Evolutionary conservation across 2,113 vertebrate species (phyloP).

Genomic region (Pelusios castaneus): DNA sequence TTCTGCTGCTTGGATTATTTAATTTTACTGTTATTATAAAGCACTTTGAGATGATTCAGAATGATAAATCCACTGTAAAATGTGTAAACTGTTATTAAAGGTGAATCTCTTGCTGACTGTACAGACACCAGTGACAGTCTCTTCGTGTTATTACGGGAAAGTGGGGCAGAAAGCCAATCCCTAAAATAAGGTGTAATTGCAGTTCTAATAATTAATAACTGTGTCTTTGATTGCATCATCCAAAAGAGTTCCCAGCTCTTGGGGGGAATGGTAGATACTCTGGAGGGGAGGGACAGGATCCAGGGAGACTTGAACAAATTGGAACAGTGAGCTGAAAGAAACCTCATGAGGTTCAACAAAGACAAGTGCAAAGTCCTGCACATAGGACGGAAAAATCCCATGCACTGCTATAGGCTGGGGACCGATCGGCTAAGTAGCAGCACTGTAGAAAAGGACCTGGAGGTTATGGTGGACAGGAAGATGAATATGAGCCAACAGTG

Average conservation of each 20-base stretch:
- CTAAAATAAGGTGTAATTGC: not conserved
- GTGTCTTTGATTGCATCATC: not conserved
- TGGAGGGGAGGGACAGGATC: too few species aligned
- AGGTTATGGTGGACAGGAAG: too few species aligned
- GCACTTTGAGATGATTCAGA: not conserved
- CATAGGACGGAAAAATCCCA: too few species aligned
- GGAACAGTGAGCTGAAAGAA: too few species aligned
- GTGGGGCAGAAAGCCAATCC: not conserved
- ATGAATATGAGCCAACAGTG: too few species aligned
- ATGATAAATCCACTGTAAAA: not conserved
- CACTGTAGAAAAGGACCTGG: too few species aligned
- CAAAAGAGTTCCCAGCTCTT: not conserved
- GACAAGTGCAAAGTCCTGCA: too few species aligned
- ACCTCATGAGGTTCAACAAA: too few species aligned
- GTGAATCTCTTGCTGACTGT: not conserved
- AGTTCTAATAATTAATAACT: not conserved
- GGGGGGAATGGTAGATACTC: too few species aligned
- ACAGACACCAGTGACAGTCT: not conserved
- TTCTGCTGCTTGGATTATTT: not conserved
- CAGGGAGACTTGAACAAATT: too few species aligned
- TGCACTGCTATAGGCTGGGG: too few species aligned
- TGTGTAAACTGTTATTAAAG: not conserved
- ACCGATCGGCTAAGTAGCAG: too few species aligned
- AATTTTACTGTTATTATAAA: not conserved
- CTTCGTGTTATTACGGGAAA: not conserved